phyloP scores from a whole-genome alignment of 2,888 invertebrate genomes.

The Penaeus monodon region DNA sequence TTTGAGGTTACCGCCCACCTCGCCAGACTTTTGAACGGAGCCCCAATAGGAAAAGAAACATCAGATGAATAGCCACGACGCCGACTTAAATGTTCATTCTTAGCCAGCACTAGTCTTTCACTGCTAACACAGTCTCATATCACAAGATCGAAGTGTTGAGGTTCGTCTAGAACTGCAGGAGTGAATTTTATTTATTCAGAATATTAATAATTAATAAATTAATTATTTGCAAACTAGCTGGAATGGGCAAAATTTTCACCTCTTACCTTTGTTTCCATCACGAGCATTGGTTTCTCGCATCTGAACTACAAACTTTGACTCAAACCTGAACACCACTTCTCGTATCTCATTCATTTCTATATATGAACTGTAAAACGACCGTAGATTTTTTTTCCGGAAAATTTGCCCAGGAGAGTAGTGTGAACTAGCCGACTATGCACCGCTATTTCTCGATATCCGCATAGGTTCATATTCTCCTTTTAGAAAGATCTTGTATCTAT shows the following conservation, averaged over 20 bases:
- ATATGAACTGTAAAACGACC: background rate
- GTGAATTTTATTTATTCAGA: too few relatives aligned
- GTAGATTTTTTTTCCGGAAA: background rate
- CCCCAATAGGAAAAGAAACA: background rate
- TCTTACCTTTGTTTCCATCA: too few relatives aligned
- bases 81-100: slow-evolving; percentile 31
- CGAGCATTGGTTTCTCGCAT: too few relatives aligned
- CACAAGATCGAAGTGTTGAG: slow-evolving; percentile 41
- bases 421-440: slow-evolving; percentile 44
- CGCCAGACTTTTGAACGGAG: too few relatives aligned
- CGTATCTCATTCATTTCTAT: background rate
- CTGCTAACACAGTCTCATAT: slow-evolving; percentile 45
- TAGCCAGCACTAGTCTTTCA: slow-evolving; percentile 51
- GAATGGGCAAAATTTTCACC: too few relatives aligned
- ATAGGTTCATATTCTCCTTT: slow-evolving; percentile 37
- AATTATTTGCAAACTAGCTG: too few relatives aligned
- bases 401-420: background rate
- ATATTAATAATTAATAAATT: too few relatives aligned
- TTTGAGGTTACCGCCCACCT: too few relatives aligned
- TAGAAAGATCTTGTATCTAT: slow-evolving; percentile 46
- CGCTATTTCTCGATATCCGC: slow-evolving; percentile 49
- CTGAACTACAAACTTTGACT: too few relatives aligned
- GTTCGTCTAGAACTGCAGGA: background rate
- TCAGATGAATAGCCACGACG: slow-evolving; percentile 25
- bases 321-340: too few relatives aligned